phyloP scores from a whole-genome alignment of 2,888 invertebrate species.

The Seira musarum region DNA sequence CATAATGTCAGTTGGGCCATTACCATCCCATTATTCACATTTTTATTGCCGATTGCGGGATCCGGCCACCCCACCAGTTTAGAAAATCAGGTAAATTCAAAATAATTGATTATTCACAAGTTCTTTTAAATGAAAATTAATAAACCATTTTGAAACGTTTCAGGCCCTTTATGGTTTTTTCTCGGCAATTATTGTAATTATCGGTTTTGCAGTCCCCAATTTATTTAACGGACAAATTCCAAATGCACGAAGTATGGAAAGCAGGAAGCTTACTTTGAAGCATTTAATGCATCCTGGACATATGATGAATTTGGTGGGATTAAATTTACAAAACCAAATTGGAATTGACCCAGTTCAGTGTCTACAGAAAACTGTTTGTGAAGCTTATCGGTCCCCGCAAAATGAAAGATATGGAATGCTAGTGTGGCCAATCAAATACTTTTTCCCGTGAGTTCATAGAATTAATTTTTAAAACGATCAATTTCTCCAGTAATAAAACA shows the following conservation, averaged over 20 bases:
- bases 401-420: slow-evolving; percentile 54
- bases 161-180: slow-evolving; percentile 56
- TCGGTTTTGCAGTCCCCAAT: slow-evolving; percentile 46
- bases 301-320: slow-evolving; percentile 45
- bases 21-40: slow-evolving; percentile 64
- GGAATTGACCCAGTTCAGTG: slow-evolving; percentile 58
- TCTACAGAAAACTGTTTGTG: slow-evolving; percentile 60
- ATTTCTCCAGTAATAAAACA: slow-evolving; percentile 5
- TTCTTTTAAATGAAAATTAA: slow-evolving; percentile 2
- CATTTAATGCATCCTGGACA: slow-evolving; percentile 52
- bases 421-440: slow-evolving; percentile 39
- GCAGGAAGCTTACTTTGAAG: slow-evolving; percentile 32
- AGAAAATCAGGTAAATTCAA: slow-evolving; percentile 53
- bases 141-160: neutral
- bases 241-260: slow-evolving; percentile 21
- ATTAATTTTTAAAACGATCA: too few species aligned
- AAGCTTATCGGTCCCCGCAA: slow-evolving; percentile 51
- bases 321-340: slow-evolving; percentile 49
- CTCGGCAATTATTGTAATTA: slow-evolving; percentile 34
- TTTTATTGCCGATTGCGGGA: slow-evolving; percentile 52
- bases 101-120: neutral
- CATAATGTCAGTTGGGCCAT: slow-evolving; percentile 61
- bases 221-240: slow-evolving; percentile 52
- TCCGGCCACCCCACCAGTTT: slow-evolving; percentile 39
- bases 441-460: slow-evolving; percentile 49